These are phyloP conservation scores for Salminus brasiliensis DNA, from an alignment of 2,113 vertebrate species.

Conservation along the genomic window DNA sequence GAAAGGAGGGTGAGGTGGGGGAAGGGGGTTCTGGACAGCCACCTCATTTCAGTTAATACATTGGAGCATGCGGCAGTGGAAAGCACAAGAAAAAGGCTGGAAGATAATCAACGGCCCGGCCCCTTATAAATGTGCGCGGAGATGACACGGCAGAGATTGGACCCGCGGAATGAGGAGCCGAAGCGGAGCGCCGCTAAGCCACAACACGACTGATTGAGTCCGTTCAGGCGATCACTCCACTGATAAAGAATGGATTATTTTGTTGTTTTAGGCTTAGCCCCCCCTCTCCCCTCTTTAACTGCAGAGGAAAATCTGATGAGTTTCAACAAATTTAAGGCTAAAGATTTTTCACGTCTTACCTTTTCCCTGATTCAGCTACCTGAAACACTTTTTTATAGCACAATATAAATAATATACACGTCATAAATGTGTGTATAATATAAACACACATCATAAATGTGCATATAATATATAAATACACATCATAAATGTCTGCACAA, in stretches of 20 bases:
- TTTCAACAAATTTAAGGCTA: conserved; percentile 61
- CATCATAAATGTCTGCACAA: conserved; percentile 42
- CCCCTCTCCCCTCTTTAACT: conserved; percentile 12
- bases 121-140: conserved; percentile 84
- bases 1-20: conserved; percentile 73
- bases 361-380: conserved; percentile 62
- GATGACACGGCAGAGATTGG: conserved; percentile 92
- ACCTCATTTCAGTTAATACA: conserved; percentile 97
- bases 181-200: conserved; percentile 84
- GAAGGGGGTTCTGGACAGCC: conserved; percentile 87
- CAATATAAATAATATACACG: conserved; percentile 42
- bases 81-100: conserved; percentile 78
- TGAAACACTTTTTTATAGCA: conserved; percentile 41
- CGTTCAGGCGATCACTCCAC: conserved; percentile 79
- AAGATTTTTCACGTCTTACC: conserved; percentile 56
- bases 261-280: conserved; percentile 51
- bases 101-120: conserved; percentile 88
- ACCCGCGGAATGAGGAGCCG: conserved; percentile 85
- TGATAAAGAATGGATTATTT: conserved; percentile 78
- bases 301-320: conserved; percentile 60
- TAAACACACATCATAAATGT: conserved; percentile 40
- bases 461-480: conserved; percentile 40
- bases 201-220: conserved; percentile 88
- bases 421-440: conserved; percentile 47
- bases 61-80: conserved; percentile 79